Conservation (phyloP, 2,888 invertebrate genomes). For the Trichogramma dendrolimi region DNA sequence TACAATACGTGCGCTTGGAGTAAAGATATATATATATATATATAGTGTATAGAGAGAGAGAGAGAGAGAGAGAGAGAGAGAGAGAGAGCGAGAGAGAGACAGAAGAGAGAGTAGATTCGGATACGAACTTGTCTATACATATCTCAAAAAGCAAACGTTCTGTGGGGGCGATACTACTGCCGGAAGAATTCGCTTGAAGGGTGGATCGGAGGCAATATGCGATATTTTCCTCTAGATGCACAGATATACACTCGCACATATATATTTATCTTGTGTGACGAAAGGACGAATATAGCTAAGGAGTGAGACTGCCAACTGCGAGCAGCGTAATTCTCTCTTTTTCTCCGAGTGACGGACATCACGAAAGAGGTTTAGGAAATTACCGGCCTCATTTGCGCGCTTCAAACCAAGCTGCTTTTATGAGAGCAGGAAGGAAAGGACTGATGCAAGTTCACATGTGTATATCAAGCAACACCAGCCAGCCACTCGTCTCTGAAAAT, state of each 20-base stretch:
- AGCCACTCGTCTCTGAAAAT: neutral
- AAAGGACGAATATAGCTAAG: too few relatives aligned
- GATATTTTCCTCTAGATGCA: conserved; percentile 2
- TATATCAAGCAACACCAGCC: conserved; percentile 6
- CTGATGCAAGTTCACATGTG: conserved; percentile 15
- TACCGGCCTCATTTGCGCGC: conserved; percentile 34
- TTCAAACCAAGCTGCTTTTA: conserved; percentile 16
- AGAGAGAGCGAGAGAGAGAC: conserved; percentile 18
- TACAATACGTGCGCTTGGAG: conserved; percentile 49
- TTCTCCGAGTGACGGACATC: conserved; percentile 34
- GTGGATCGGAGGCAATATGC: conserved; percentile 4
- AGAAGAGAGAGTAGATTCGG: conserved; percentile 8
- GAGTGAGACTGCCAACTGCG: neutral
- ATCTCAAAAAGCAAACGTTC: neutral
- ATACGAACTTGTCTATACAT: conserved; percentile 1
- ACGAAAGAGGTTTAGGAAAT: conserved; percentile 33
- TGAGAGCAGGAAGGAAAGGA: conserved; percentile 15
- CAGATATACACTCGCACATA: too few relatives aligned
- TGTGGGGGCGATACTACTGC: conserved; percentile 11
- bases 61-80: conserved; percentile 3
- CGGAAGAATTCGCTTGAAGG: conserved; percentile 17
- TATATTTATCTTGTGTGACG: too few relatives aligned
- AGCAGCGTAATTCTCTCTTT: neutral
- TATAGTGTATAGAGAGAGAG: neutral
- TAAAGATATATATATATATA: conserved; percentile 41